These are phyloP conservation scores for Gobio gobio DNA, from an alignment of 2,113 vertebrate species.

Conservation along the genomic window DNA sequence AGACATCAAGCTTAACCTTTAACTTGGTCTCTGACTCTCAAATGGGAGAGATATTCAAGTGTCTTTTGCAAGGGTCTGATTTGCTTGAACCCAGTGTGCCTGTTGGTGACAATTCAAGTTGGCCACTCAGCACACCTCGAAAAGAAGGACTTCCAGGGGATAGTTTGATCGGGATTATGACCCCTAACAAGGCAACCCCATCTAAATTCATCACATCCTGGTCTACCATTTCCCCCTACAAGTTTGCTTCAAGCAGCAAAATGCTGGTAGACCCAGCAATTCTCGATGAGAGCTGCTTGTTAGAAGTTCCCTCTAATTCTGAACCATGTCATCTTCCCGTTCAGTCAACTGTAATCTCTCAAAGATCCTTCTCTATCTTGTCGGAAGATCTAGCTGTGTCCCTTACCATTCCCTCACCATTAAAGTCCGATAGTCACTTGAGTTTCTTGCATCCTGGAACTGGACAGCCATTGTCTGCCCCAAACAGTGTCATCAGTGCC, in stretches of 20 bases:
- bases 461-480: slow-evolving; percentile 71
- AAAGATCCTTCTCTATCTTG: slow-evolving; percentile 84
- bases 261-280: slow-evolving; percentile 83
- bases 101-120: slow-evolving; percentile 74
- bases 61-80: slow-evolving; percentile 91
- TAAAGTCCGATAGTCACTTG: slow-evolving; percentile 94
- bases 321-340: slow-evolving; percentile 64
- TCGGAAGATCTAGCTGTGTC: slow-evolving; percentile 95
- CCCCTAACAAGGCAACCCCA: slow-evolving; percentile 74
- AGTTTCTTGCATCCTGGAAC: slow-evolving; percentile 86
- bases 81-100: slow-evolving; percentile 79
- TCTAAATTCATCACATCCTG: slow-evolving; percentile 78
- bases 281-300: slow-evolving; percentile 92
- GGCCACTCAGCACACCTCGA: slow-evolving; percentile 85
- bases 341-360: slow-evolving; percentile 69
- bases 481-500: slow-evolving; percentile 86
- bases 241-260: slow-evolving; percentile 71
- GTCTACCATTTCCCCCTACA: slow-evolving; percentile 83
- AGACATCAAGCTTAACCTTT: slow-evolving; percentile 90
- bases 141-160: slow-evolving; percentile 76
- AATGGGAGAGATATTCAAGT: slow-evolving; percentile 98
- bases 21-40: slow-evolving; percentile 94
- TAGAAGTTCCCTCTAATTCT: slow-evolving; percentile 83
- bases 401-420: slow-evolving; percentile 92
- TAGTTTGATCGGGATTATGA: slow-evolving; percentile 69